Conservation (phyloP, 2,113 vertebrate genomes). For the Amphilophus citrinellus region DNA sequence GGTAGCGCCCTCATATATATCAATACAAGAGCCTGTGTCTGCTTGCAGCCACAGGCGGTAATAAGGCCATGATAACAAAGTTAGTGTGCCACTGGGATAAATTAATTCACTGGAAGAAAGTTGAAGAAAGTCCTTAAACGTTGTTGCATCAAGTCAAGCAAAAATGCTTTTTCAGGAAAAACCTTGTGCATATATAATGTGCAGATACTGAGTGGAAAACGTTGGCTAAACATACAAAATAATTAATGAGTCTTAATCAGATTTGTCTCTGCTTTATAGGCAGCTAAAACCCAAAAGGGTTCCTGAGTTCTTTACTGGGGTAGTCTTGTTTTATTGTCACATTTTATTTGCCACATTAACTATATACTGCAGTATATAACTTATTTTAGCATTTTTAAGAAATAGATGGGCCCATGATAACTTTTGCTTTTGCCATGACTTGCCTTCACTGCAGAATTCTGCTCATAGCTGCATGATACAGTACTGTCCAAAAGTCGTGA, state of each 20-base stretch:
- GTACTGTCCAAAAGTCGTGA: neutral
- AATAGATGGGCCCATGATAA: neutral
- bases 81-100: neutral
- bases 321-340: neutral
- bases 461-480: neutral
- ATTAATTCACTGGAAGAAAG: neutral
- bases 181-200: neutral
- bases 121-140: neutral
- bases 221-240: neutral
- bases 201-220: neutral
- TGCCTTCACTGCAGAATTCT: neutral
- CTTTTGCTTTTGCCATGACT: neutral
- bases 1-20: too few relatives aligned
- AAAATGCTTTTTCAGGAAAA: too few relatives aligned
- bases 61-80: neutral
- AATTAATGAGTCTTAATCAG: neutral
- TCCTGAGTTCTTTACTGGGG: neutral
- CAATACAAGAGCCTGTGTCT: too few relatives aligned
- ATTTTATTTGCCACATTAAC: neutral
- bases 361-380: neutral
- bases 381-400: neutral
- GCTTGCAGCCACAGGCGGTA: neutral
- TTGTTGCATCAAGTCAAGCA: neutral
- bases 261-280: too few relatives aligned
- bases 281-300: neutral